phyloP scores from a whole-genome alignment of 2,888 invertebrate genomes.

The Drosophila subsilvestris region DNA sequence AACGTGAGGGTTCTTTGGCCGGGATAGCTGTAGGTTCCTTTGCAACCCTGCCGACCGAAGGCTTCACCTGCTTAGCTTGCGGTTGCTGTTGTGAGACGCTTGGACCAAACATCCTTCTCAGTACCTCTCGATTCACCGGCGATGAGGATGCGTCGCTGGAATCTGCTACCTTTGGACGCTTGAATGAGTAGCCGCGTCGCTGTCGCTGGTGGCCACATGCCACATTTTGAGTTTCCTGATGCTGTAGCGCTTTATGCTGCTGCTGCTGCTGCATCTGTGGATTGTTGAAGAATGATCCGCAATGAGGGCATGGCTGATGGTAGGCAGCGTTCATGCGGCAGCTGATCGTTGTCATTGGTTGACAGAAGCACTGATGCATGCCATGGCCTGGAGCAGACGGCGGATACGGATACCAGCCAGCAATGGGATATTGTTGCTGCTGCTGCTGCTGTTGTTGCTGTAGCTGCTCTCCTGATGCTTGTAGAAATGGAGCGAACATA shows the following conservation, averaged over 20 bases:
- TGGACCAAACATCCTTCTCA: not conserved
- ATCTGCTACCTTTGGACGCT: not conserved
- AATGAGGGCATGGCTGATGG: conserved; percentile 6
- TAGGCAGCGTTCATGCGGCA: conserved; percentile 18
- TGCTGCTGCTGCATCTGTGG: conserved; percentile 16
- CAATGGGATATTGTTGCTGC: conserved; percentile 10
- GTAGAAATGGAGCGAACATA: not conserved
- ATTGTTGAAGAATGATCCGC: not conserved
- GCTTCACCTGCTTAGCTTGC: not conserved
- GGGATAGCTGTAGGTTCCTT: not conserved
- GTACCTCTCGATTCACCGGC: not conserved
- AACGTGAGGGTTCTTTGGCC: not conserved
- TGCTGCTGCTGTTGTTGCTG: not conserved
- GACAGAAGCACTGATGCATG: conserved; percentile 19
- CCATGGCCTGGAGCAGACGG: not conserved
- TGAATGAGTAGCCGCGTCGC: not conserved
- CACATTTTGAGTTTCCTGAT: not conserved
- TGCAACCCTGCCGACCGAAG: no score
- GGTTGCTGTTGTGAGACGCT: not conserved
- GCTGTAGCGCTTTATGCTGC: not conserved
- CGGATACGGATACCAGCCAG: conserved; percentile 12
- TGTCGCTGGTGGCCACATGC: not conserved
- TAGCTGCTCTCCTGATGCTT: not conserved
- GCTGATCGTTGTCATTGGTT: conserved; percentile 17
- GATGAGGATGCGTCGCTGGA: not conserved